These are phyloP conservation scores for Drosophila orena DNA, from an alignment of 1,140 invertebrate species.

Conservation along the genomic window DNA sequence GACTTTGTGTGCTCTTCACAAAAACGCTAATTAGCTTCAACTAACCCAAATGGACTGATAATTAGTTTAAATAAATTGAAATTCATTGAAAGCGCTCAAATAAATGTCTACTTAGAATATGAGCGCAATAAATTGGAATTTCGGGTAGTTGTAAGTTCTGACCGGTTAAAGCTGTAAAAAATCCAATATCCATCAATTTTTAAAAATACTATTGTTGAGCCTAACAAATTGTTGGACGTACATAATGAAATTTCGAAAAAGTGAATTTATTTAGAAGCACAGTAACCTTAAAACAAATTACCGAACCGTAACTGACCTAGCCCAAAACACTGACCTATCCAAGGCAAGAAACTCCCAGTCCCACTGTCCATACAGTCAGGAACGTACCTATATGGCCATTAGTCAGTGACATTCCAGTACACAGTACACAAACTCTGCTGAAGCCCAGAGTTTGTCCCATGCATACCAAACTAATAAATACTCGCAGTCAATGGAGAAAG, in stretches of 20 bases:
- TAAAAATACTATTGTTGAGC: no score
- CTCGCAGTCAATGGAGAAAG: constrained; percentile 53
- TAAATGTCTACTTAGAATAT: no score
- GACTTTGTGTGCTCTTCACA: background rate
- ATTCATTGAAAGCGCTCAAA: constrained; percentile 1
- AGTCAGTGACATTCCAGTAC: constrained; percentile 25
- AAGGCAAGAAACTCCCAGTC: constrained; percentile 28
- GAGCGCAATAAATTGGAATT: no score
- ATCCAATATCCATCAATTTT: no score
- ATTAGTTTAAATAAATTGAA: constrained; percentile 6
- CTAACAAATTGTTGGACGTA: no score
- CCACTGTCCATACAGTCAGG: background rate
- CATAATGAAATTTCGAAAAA: no score
- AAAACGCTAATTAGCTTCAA: constrained; percentile 12
- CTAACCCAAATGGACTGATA: constrained; percentile 7
- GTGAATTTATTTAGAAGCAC: no score
- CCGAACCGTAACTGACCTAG: constrained; percentile 57
- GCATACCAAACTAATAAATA: constrained; percentile 54
- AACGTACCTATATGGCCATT: constrained; percentile 13
- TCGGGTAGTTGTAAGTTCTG: no score
- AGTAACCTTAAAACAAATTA: constrained; percentile 5
- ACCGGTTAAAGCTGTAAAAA: no score
- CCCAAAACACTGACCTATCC: constrained; percentile 35
- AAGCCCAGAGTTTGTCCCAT: constrained; percentile 35
- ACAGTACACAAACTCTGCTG: no score